Conservation (phyloP, 2,888 invertebrate genomes). For the Agrotis segetum region DNA sequence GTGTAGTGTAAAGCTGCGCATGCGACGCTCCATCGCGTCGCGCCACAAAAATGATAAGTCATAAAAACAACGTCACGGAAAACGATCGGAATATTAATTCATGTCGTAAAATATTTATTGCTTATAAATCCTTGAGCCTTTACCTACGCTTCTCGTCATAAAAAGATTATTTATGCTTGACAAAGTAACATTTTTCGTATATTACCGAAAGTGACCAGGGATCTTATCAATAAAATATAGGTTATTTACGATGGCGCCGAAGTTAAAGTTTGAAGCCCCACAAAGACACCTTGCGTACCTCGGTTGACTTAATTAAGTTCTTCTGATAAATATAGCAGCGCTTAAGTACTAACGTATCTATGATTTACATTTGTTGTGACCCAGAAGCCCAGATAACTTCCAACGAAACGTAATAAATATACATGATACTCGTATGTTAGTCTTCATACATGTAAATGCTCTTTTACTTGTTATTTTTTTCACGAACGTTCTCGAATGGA, state of each 20-base stretch:
- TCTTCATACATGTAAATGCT: constrained; percentile 21
- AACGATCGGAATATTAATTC: constrained; percentile 91
- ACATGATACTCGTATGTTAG: constrained; percentile 27
- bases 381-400: constrained; percentile 70
- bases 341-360: constrained; percentile 62
- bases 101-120: constrained; percentile 91
- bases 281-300: constrained; percentile 68
- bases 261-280: constrained; percentile 74
- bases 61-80: constrained; percentile 91
- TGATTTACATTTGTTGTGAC: constrained; percentile 70
- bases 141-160: constrained; percentile 91
- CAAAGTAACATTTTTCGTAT: constrained; percentile 90
- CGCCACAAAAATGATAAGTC: constrained; percentile 90
- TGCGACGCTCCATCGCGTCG: constrained; percentile 79
- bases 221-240: constrained; percentile 88
- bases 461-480: constrained; percentile 28
- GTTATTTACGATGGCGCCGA: constrained; percentile 87
- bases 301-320: constrained; percentile 73
- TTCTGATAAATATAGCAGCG: constrained; percentile 66
- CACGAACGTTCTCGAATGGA: constrained; percentile 14
- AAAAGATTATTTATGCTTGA: constrained; percentile 91
- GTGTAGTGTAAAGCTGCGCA: constrained; percentile 76
- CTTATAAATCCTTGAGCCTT: constrained; percentile 91
- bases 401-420: constrained; percentile 62
- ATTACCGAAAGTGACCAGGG: constrained; percentile 86